Evolutionary conservation across 2,797 vertebrate species (phyloP).

Genomic region (Oryzias dopingdopingensis): DNA sequence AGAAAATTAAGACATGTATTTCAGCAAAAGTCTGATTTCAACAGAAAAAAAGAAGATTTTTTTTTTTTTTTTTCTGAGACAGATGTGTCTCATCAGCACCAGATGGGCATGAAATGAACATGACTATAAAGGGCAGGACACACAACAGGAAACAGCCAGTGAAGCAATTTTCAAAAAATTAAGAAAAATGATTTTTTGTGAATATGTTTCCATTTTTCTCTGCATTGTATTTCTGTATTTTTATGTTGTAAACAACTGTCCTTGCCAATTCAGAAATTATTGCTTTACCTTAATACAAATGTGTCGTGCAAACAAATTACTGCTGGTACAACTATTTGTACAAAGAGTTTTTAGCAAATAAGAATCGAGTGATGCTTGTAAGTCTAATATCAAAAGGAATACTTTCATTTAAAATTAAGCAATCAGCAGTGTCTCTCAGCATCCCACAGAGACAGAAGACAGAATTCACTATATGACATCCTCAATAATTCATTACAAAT

Average conservation of each 20-base stretch:
- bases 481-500: slow-evolving; percentile 75
- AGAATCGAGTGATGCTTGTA: slow-evolving; percentile 60
- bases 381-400: slow-evolving; percentile 68
- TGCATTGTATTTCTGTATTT: no score
- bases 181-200: not conserved
- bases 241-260: no score
- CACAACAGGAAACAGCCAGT: slow-evolving; percentile 8
- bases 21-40: no score
- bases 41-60: not conserved
- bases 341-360: slow-evolving; percentile 25
- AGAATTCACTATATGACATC: slow-evolving; percentile 72
- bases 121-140: slow-evolving; percentile 16
- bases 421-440: slow-evolving; percentile 67
- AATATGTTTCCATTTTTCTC: no score
- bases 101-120: slow-evolving; percentile 10
- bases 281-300: no score
- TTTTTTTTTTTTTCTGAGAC: not conserved
- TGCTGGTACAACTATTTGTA: slow-evolving; percentile 3
- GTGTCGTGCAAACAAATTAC: no score
- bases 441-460: slow-evolving; percentile 58
- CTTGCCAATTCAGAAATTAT: no score
- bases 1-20: no score
- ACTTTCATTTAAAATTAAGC: slow-evolving; percentile 66
- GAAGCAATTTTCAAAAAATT: slow-evolving; percentile 10
- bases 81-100: slow-evolving; percentile 2